phyloP scores from a whole-genome alignment of 2,888 invertebrate genomes.

The Agonopterix alstromeriana region DNA sequence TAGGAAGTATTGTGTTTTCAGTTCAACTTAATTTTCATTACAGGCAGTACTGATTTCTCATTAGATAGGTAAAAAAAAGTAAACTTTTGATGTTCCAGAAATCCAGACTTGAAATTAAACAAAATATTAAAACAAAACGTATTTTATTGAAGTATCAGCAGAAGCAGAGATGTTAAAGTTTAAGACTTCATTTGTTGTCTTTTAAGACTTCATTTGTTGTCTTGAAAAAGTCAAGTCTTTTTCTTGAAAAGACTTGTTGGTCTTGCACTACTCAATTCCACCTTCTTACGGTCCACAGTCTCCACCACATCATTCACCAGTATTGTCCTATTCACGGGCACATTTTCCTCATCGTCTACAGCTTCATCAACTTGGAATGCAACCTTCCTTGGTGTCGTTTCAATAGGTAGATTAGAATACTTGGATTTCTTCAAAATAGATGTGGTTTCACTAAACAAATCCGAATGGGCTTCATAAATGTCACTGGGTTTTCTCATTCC shows the following conservation, averaged over 20 bases:
- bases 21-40: too few relatives aligned
- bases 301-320: constrained; percentile 53
- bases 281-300: constrained; percentile 22
- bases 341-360: constrained; percentile 9
- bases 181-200: constrained; percentile 34
- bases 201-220: constrained; percentile 29
- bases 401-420: constrained; percentile 19
- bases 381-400: constrained; percentile 3
- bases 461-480: constrained; percentile 46
- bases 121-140: too few relatives aligned
- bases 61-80: too few relatives aligned
- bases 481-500: constrained; percentile 64
- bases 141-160: too few relatives aligned
- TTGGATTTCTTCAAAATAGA: constrained; percentile 62
- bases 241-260: constrained; percentile 62
- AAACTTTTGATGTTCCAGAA: too few relatives aligned
- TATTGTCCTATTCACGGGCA: constrained; percentile 28
- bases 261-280: constrained; percentile 27
- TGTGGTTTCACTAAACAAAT: constrained; percentile 36
- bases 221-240: too few relatives aligned
- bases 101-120: too few relatives aligned
- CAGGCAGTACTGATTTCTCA: too few relatives aligned
- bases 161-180: neutral
- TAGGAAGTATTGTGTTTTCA: too few relatives aligned
- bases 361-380: constrained; percentile 9